Evolutionary conservation across 1,140 invertebrate genomes (phyloP).

Genomic region (Hetaerina americana): DNA sequence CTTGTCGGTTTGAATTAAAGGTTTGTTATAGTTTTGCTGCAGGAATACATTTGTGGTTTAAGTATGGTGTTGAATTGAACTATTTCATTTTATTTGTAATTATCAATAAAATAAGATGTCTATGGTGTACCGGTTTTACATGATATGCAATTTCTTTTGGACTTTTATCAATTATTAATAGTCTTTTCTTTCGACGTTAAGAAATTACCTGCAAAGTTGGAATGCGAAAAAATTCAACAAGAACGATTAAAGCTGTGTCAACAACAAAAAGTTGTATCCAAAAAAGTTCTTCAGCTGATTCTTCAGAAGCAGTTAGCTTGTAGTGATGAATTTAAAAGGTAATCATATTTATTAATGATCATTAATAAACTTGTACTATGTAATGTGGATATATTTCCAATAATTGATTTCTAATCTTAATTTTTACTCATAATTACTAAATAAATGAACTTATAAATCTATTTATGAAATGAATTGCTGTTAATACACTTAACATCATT

Average conservation of each 20-base stretch:
- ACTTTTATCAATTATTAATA: background rate
- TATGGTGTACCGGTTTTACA: background rate
- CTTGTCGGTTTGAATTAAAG: background rate
- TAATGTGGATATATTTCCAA: background rate
- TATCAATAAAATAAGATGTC: background rate
- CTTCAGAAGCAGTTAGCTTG: background rate
- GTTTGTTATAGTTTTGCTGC: too few species aligned
- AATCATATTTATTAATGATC: too few species aligned
- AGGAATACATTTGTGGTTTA: too few species aligned
- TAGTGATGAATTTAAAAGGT: background rate
- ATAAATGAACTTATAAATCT: too few species aligned
- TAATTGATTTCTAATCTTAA: too few species aligned
- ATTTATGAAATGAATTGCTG: too few species aligned
- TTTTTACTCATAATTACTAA: too few species aligned
- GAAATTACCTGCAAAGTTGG: background rate
- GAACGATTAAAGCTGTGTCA: background rate
- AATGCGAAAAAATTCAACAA: background rate
- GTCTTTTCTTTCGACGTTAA: background rate
- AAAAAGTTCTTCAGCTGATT: background rate
- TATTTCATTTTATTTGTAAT: background rate
- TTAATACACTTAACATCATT: too few species aligned
- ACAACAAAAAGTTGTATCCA: background rate
- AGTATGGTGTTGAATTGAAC: background rate
- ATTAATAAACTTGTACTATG: too few species aligned
- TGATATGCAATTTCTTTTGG: background rate